Evolutionary conservation across 1,140 invertebrate species (phyloP), one percentile per base, ranked within the genome.

Genomic region (Pygmarrhopalites habei): DNA sequence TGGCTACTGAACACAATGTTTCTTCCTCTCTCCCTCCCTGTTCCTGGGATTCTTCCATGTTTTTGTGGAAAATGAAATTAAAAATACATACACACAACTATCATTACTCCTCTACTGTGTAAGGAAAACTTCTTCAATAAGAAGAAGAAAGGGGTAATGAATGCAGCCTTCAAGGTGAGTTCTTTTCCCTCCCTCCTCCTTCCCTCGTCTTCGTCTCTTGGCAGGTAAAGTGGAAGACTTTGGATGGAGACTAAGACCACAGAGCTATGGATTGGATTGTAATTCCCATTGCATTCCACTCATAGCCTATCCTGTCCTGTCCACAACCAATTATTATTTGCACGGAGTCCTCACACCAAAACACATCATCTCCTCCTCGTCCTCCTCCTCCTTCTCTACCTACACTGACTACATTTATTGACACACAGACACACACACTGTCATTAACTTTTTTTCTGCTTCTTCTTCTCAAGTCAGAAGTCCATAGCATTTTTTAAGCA

Each of bases 301-400:
- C 19, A 21, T 12, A 19, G 7, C 7, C 46, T 49, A 10, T 23
- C 23, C 12, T 49, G 12, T 21, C 46, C 19, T 15, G 12, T 49
- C 19, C 7, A 51, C 60, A 62, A 21, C 49, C 60, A 62, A 62
- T 62, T 62, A 62, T 57, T 56, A 62, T 62, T 62, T 62, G 52
- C 60, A 62, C 60, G 43, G 51, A 49, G 25, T 62, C 52, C 47
- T 19, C 46, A 49, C 12, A 21, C 46, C 46, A 10, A 19, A 49
- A 12, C 19, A 7, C 46, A 14, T 10, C 35, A 10, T 7, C 17
- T 10, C 35, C 35, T 10, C 17, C 10, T 7, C 17, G 17, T 39
- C 35, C 35, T 39, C 17, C 7, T 39, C 17, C 10, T 39, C 10
- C 17, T 7, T 39, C 17, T 7, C 7, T 10, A 10, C 10, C 7